Evolutionary conservation across 1,140 invertebrate species (phyloP).

Genomic region (Caerostris extrusa): DNA sequence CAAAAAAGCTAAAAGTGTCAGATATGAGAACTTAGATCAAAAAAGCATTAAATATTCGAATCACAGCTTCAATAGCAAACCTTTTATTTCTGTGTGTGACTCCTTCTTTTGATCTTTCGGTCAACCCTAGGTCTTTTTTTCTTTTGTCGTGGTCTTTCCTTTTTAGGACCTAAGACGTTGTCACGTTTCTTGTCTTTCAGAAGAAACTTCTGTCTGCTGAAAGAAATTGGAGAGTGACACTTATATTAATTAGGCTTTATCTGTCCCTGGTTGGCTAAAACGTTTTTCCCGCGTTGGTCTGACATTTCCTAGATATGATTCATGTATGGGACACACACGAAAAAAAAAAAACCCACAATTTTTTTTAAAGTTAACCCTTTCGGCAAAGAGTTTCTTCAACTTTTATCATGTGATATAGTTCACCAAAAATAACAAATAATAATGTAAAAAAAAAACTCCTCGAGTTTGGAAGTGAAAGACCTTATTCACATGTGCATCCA

Average conservation of each 20-base stretch:
- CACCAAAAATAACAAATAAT: neutral
- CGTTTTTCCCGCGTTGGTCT: neutral
- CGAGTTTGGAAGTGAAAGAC: neutral
- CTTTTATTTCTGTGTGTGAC: neutral
- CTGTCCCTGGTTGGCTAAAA: neutral
- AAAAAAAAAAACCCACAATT: neutral
- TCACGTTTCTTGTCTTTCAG: neutral
- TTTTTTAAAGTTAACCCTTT: neutral
- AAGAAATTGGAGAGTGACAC: constrained; percentile 7
- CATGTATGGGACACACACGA: neutral
- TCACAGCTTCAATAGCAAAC: neutral
- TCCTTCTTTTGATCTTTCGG: constrained; percentile 15
- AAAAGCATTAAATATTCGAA: constrained; percentile 36
- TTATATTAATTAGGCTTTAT: constrained; percentile 53
- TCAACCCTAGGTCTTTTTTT: constrained; percentile 1
- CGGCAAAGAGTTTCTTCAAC: constrained; percentile 8
- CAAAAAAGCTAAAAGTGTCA: constrained; percentile 13
- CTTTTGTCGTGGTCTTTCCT: neutral
- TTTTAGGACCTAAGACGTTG: neutral
- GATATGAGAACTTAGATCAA: constrained; percentile 13
- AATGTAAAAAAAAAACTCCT: too few species aligned
- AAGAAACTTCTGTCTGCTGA: neutral
- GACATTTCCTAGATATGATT: constrained; percentile 21
- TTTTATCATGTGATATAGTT: neutral
- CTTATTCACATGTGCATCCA: neutral